Evolutionary conservation across 2,113 vertebrate species (phyloP).

Genomic region (Turdus rufiventris): DNA sequence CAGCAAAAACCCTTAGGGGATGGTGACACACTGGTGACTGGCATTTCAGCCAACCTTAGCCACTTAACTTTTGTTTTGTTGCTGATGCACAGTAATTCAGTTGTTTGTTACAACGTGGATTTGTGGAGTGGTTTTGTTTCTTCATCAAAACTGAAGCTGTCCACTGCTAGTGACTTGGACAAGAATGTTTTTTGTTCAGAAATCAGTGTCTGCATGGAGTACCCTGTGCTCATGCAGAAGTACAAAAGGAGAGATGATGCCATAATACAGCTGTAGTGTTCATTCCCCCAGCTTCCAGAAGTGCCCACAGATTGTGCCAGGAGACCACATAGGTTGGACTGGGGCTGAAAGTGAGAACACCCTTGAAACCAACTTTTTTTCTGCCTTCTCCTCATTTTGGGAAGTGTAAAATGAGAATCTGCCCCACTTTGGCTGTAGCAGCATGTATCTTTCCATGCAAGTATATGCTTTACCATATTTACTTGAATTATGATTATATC

Average conservation of each 20-base stretch:
- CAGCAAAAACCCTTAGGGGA: background rate
- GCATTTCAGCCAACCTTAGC: background rate
- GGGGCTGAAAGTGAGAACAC: background rate
- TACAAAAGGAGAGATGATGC: background rate
- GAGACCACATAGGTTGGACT: too few relatives aligned
- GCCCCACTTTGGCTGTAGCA: background rate
- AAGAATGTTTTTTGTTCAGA: background rate
- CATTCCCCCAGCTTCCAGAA: background rate
- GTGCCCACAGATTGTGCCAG: background rate
- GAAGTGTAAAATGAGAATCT: background rate
- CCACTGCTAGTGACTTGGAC: background rate
- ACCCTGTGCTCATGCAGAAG: background rate
- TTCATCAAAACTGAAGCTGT: background rate
- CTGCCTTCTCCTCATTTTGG: background rate
- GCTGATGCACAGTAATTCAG: background rate
- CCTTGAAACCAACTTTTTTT: background rate
- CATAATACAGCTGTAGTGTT: fast-evolving
- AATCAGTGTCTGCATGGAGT: background rate
- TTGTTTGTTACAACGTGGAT: background rate
- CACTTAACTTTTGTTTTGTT: background rate
- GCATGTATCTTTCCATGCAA: background rate
- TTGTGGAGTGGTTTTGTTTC: background rate
- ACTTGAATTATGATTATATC: background rate
- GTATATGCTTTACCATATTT: background rate
- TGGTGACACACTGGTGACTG: background rate